Percentiles rank a stretch among this genome's conserved stretches.
Conservation (phyloP, 1,140 invertebrate genomes). For the Diabrotica undecimpunctata region DNA sequence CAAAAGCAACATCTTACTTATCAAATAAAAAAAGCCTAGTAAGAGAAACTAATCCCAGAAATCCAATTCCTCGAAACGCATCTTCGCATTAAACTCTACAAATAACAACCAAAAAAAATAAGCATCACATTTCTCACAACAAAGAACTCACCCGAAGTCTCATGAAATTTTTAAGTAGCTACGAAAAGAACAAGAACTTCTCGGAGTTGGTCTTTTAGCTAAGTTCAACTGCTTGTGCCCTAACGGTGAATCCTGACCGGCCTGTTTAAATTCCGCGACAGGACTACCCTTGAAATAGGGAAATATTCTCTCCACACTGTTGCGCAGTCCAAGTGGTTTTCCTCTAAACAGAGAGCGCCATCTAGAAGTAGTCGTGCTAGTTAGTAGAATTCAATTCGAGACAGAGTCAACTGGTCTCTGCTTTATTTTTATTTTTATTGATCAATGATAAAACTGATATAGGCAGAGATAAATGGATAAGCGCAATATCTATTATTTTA, state of each 20-base stretch:
- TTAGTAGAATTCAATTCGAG: too few species aligned
- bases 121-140: not conserved
- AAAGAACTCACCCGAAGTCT: not conserved
- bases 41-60: too few species aligned
- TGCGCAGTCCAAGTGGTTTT: slow-evolving; percentile 28
- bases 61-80: too few species aligned
- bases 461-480: not conserved
- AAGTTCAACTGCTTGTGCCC: not conserved
- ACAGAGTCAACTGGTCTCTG: too few species aligned
- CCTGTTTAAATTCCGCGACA: slow-evolving; percentile 30
- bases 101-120: not conserved
- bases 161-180: not conserved
- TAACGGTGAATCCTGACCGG: slow-evolving; percentile 25
- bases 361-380: not conserved
- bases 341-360: slow-evolving; percentile 10
- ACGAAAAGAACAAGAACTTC: slow-evolving; percentile 2
- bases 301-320: slow-evolving; percentile 34
- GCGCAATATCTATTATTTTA: too few species aligned
- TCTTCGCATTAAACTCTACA: too few species aligned
- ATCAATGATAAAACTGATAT: not conserved
- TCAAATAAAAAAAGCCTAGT: too few species aligned
- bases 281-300: slow-evolving; percentile 32
- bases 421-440: too few species aligned
- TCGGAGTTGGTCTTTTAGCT: slow-evolving; percentile 7
- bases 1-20: too few species aligned